These are phyloP conservation scores for Danionella cerebrum DNA, from an alignment of 2,113 vertebrate genomes.

Conservation along the genomic window DNA sequence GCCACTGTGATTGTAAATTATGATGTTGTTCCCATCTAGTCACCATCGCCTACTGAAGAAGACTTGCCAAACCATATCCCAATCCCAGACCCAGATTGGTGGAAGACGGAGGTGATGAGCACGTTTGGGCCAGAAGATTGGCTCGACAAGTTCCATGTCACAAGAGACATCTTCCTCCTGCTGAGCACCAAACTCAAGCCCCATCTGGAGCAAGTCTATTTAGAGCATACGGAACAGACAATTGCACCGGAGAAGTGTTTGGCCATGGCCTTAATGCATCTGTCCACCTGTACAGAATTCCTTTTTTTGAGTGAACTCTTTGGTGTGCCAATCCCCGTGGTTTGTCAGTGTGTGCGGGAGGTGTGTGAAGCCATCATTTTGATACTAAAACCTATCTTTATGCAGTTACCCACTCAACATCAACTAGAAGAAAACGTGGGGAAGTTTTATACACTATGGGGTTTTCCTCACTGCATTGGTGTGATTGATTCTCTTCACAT, in stretches of 20 bases:
- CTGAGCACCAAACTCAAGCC: constrained; percentile 57
- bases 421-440: constrained; percentile 59
- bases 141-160: constrained; percentile 66
- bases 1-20: no score
- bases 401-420: constrained; percentile 49
- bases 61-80: background rate
- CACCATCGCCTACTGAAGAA: background rate
- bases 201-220: constrained; percentile 39
- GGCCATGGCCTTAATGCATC: constrained; percentile 58
- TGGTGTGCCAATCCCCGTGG: constrained; percentile 47
- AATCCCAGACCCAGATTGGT: constrained; percentile 48
- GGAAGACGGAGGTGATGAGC: constrained; percentile 60
- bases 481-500: constrained; percentile 58
- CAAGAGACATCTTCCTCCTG: constrained; percentile 61
- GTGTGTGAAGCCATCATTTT: constrained; percentile 52
- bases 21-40: background rate
- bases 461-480: constrained; percentile 63
- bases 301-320: constrained; percentile 55
- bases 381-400: constrained; percentile 58
- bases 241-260: constrained; percentile 61
- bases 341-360: constrained; percentile 59
- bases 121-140: constrained; percentile 62
- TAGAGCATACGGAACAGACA: constrained; percentile 28
- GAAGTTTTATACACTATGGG: constrained; percentile 55
- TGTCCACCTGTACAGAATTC: constrained; percentile 61